Percentiles rank a stretch among this genome's conserved stretches.
Conservation (phyloP, 2,888 invertebrate species). For the Hirtodrosophila cameraria region DNA sequence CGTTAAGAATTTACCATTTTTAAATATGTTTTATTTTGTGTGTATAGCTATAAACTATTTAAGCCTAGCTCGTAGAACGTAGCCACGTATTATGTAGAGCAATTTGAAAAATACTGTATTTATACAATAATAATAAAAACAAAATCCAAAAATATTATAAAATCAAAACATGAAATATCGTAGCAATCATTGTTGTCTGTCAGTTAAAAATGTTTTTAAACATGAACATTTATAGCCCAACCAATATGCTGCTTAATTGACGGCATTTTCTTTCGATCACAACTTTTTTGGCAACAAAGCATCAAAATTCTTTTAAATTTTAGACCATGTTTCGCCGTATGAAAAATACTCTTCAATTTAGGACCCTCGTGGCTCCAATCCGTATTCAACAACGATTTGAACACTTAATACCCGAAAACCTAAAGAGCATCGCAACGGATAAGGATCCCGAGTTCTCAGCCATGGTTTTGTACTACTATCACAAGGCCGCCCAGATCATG, state of each 20-base stretch:
- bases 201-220: too few relatives aligned
- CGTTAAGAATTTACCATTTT: constrained; percentile 55
- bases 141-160: constrained; percentile 40
- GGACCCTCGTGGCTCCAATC: neutral
- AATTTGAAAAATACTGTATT: constrained; percentile 63
- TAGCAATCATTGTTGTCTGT: neutral
- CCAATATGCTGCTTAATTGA: neutral
- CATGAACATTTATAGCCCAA: too few relatives aligned
- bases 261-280: neutral
- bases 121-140: constrained; percentile 64
- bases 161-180: constrained; percentile 11
- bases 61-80: constrained; percentile 67
- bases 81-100: constrained; percentile 75
- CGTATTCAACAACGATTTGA: constrained; percentile 23
- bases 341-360: neutral
- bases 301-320: neutral
- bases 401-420: constrained; percentile 77
- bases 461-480: constrained; percentile 81
- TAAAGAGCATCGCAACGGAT: constrained; percentile 60
- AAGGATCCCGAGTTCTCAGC: constrained; percentile 73
- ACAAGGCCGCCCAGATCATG: constrained; percentile 71
- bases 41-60: constrained; percentile 70
- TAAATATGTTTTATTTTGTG: constrained; percentile 54
- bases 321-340: neutral
- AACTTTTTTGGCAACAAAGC: neutral